phyloP scores from a whole-genome alignment of 2,113 vertebrate genomes.

The Brachypteracias leptosomus region DNA sequence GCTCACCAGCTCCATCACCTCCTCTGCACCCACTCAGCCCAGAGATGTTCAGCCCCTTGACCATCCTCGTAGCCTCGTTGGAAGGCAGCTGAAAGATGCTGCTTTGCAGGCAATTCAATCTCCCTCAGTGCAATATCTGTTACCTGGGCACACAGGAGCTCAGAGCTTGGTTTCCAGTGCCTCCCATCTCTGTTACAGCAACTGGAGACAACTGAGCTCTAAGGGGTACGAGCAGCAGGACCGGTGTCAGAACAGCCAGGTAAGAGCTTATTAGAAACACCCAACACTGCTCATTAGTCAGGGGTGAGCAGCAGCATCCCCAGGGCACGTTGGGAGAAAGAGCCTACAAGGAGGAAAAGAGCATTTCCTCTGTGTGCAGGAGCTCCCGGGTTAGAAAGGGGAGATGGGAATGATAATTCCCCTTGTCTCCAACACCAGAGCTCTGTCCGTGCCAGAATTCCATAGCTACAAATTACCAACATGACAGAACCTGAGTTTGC shows the following conservation, averaged over 20 bases:
- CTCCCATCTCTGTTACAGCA: background rate
- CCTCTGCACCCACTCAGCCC: no score
- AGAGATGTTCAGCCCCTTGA: no score
- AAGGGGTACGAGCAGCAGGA: background rate
- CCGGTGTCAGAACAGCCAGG: background rate
- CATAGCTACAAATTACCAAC: background rate
- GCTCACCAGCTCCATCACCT: no score
- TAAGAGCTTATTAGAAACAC: background rate
- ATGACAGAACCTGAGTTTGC: background rate
- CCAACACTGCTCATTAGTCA: background rate
- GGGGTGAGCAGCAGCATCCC: background rate
- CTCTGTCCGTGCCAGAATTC: background rate
- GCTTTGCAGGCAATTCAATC: background rate
- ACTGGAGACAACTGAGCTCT: background rate
- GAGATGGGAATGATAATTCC: background rate
- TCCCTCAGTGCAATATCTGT: rapidly evolving
- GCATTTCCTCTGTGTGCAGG: background rate
- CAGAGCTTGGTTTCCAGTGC: background rate
- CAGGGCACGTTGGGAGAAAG: background rate
- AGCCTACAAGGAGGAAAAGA: background rate
- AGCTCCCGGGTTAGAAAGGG: background rate
- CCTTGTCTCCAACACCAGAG: background rate
- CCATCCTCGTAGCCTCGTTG: no score
- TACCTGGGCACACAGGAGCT: background rate
- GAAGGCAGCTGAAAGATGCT: no score